phyloP scores from a whole-genome alignment of 2,113 vertebrate species.

The Anolis carolinensis region DNA sequence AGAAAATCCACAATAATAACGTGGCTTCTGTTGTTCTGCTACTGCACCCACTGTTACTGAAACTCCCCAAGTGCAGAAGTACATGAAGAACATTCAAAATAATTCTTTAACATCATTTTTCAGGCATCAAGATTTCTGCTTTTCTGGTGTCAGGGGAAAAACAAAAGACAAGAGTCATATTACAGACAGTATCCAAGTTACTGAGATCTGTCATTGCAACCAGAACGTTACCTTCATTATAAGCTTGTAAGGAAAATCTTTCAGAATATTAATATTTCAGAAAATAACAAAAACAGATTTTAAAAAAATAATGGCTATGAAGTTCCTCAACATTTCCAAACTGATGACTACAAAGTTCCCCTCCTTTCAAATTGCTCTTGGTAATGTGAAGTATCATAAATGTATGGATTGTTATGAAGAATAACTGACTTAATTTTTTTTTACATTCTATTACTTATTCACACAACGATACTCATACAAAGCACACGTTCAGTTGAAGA shows the following conservation, averaged over 20 bases:
- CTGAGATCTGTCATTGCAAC: background rate
- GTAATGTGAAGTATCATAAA: background rate
- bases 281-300: background rate
- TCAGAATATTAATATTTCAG: too few relatives aligned
- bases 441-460: background rate
- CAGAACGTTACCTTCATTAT: background rate
- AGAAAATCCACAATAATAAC: background rate
- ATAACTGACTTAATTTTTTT: background rate
- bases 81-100: background rate
- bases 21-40: background rate
- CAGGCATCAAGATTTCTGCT: background rate
- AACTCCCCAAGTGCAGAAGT: background rate
- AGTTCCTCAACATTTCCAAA: background rate
- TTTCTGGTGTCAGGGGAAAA: background rate
- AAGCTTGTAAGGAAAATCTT: background rate
- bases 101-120: constrained; percentile 11
- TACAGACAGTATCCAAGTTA: background rate
- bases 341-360: background rate
- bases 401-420: background rate
- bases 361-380: background rate
- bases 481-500: background rate
- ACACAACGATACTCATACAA: background rate
- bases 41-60: background rate
- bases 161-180: background rate
- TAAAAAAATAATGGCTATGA: too few relatives aligned